Base-by-base conservation (phyloP, 2,797 vertebrate genomes). In the Valencia hispanica region DNA sequence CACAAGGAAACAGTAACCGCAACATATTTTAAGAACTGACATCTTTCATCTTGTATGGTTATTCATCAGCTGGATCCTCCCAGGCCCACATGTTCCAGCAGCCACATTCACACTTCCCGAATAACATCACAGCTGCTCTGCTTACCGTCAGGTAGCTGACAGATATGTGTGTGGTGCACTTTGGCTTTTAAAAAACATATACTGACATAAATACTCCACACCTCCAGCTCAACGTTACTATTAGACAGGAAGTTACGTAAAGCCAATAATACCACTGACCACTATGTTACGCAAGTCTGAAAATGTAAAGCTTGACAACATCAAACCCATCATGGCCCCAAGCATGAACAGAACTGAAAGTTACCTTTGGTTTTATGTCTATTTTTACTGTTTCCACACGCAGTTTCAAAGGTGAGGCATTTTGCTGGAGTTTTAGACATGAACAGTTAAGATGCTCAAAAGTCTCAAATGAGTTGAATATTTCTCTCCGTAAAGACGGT, bases 361-460 rank as follows among this genome's bases (percentile, higher is more conserved):
- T 71, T 30, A 15, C 0, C 4, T 66, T 72, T 41, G 34, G 41
- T 15, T 51, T 9, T 0, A 22, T 14, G 11, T 14, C 5, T 15
- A 0, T 51, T 74, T 5, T 61, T 9, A 25, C 3, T n/a, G 65
- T 66, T 68, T 80, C 15, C 32, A 48, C 3, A 15, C 6, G 39
- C 1, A 10, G 15, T 74, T 77, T 74, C 61, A 74, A 2, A 25
- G 48, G 17, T 32, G 18, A 70, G 85, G 84, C 10, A 77, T 88
- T 90, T 91, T 87, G 36, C 79, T 77, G 85, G 84, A 87, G 36
- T 91, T 92, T 88, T 47, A 69, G 59, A 15, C 12, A 36, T 10
- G 15, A 57, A 53, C 8, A 45, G 12, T 20, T 14, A 20, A 22
- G 11, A 5, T 36, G 12, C 43, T 41, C 39, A 11, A 73, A 70